Percentiles rank a stretch among this genome's conserved stretches.
phyloP scores from a whole-genome alignment of 1,140 invertebrate species.

The Lamellibrachia luymesi region DNA sequence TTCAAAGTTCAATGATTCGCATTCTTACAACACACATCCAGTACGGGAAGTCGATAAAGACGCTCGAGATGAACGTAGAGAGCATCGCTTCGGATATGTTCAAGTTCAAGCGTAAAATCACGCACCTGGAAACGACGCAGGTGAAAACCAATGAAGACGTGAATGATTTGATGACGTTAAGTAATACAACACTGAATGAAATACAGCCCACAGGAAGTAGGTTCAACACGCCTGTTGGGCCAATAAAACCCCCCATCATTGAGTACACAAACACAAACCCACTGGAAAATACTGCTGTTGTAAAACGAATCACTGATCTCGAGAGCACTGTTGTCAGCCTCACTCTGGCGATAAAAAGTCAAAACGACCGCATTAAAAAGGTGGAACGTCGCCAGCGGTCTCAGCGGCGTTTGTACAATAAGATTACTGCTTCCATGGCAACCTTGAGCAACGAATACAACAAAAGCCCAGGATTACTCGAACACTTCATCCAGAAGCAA shows the following conservation, averaged over 20 bases:
- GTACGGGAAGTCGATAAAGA: slow-evolving; percentile 13
- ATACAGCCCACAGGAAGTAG: not conserved
- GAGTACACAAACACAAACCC: not conserved
- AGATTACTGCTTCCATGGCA: not conserved
- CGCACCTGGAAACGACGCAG: not conserved
- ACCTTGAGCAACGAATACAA: not conserved
- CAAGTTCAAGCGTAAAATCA: not conserved
- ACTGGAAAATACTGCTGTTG: not conserved
- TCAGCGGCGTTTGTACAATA: not conserved
- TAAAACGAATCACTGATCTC: not conserved
- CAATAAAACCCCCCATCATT: not conserved
- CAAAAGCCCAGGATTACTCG: not conserved
- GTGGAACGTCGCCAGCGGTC: not conserved
- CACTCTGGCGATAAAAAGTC: not conserved
- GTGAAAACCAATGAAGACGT: not conserved
- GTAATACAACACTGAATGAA: not conserved
- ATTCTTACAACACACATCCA: slow-evolving; percentile 8
- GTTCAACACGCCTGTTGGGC: not conserved
- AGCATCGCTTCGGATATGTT: not conserved
- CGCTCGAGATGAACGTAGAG: not conserved
- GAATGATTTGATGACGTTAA: slow-evolving; percentile 1
- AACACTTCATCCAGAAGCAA: not conserved
- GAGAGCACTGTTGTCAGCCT: not conserved
- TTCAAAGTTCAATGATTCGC: slow-evolving; percentile 16
- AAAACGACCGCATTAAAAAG: not conserved